A percentile compares a stretch with the other conserved stretches of the same genome.
These are phyloP conservation scores for Podocnemis expansa DNA, from an alignment of 2,113 vertebrate species.

Conservation along the genomic window DNA sequence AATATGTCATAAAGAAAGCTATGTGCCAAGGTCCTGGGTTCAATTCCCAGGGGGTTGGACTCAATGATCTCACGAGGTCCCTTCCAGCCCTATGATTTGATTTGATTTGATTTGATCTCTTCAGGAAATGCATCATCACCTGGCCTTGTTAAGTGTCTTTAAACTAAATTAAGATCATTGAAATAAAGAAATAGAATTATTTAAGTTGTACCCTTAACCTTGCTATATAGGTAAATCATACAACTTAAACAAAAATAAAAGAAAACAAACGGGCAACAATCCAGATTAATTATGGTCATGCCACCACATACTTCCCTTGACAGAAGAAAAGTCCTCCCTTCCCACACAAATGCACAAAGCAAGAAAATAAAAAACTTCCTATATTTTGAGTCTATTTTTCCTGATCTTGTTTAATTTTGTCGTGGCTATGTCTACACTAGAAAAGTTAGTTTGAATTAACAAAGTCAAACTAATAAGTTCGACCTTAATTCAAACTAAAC, in stretches of 20 bases:
- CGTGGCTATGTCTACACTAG: too few relatives aligned
- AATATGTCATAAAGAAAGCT: slow-evolving; percentile 22
- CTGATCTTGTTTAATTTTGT: neutral
- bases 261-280: neutral
- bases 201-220: neutral
- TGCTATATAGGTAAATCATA: slow-evolving; percentile 11
- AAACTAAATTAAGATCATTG: slow-evolving; percentile 36
- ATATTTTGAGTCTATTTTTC: neutral
- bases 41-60: too few relatives aligned
- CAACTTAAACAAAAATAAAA: neutral
- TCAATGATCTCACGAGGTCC: too few relatives aligned
- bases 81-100: too few relatives aligned
- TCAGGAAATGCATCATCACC: slow-evolving; percentile 29
- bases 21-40: too few relatives aligned
- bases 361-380: neutral
- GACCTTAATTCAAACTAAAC: too few relatives aligned
- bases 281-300: neutral
- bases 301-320: neutral
- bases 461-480: too few relatives aligned
- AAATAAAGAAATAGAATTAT: slow-evolving; percentile 46
- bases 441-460: too few relatives aligned
- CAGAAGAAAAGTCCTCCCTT: neutral
- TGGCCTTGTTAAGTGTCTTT: neutral
- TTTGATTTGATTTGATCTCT: too few relatives aligned
- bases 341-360: neutral